phyloP scores from a whole-genome alignment of 2,113 vertebrate genomes.

The Genyomyrus donnyi region DNA sequence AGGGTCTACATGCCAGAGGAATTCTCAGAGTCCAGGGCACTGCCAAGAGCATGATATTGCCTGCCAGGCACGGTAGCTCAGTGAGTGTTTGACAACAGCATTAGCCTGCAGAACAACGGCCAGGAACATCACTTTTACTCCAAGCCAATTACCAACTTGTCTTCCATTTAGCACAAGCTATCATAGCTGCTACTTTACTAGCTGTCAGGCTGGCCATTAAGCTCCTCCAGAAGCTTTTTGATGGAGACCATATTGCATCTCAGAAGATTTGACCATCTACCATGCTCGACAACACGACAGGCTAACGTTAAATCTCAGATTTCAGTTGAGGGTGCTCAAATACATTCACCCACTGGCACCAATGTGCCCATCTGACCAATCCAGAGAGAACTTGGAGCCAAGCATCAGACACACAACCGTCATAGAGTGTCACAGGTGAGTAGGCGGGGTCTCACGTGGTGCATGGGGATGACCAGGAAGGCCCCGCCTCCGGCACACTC shows the following conservation, averaged over 20 bases:
- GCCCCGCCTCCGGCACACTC: conserved; percentile 81
- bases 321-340: not conserved
- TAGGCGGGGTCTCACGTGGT: conserved; percentile 60
- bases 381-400: not conserved
- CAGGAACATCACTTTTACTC: not conserved
- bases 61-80: not conserved
- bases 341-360: not conserved
- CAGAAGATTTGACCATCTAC: not conserved
- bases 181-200: not conserved
- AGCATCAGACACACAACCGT: not conserved
- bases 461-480: conserved; percentile 80
- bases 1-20: not conserved
- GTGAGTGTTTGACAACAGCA: not conserved
- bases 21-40: not conserved
- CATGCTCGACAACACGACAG: not conserved
- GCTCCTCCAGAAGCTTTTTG: not conserved
- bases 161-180: not conserved
- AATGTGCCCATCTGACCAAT: not conserved
- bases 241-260: not conserved
- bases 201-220: not conserved
- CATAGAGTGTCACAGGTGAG: not conserved
- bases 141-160: not conserved
- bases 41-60: not conserved
- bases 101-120: not conserved
- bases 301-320: not conserved